A percentile compares a stretch with the other conserved stretches of the same genome.
Evolutionary conservation across 2,113 vertebrate species (phyloP).

Genomic region (human (Homo sapiens)): DNA sequence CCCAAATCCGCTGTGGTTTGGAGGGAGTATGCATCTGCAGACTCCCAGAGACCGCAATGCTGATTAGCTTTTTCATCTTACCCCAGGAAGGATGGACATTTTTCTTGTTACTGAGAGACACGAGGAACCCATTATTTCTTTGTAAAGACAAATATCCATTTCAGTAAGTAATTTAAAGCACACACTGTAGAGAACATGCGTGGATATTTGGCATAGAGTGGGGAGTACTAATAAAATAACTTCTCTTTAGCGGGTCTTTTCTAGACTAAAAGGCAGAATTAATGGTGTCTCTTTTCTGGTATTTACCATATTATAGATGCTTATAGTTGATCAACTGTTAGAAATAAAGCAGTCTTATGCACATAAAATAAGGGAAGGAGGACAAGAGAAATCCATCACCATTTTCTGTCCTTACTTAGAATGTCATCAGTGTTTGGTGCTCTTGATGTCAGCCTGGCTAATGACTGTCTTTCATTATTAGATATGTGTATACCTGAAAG

Average conservation of each 20-base stretch:
- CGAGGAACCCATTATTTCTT: slow-evolving; percentile 78
- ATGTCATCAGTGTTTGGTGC: slow-evolving; percentile 44
- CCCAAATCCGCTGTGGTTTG: slow-evolving; percentile 14
- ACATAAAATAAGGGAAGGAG: slow-evolving; percentile 19
- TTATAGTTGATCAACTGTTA: slow-evolving; percentile 64
- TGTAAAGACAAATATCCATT: slow-evolving; percentile 78
- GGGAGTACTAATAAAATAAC: slow-evolving; percentile 71
- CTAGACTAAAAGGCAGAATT: slow-evolving; percentile 62
- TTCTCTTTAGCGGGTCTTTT: slow-evolving; percentile 62
- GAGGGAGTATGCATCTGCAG: slow-evolving; percentile 42
- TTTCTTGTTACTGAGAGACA: slow-evolving; percentile 75
- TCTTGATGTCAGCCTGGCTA: slow-evolving; percentile 31
- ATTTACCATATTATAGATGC: slow-evolving; percentile 51
- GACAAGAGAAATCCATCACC: slow-evolving; percentile 38
- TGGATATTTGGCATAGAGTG: slow-evolving; percentile 67
- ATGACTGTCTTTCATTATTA: slow-evolving; percentile 62
- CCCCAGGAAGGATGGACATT: slow-evolving; percentile 68
- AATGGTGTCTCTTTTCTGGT: slow-evolving; percentile 47
- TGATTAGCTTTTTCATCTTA: slow-evolving; percentile 76
- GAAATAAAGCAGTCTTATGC: slow-evolving; percentile 46
- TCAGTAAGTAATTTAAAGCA: slow-evolving; percentile 78
- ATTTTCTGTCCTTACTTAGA: slow-evolving; percentile 38
- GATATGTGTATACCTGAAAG: slow-evolving; percentile 13
- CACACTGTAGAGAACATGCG: slow-evolving; percentile 69
- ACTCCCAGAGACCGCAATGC: neutral